phyloP scores from a whole-genome alignment of 2,888 invertebrate genomes.

The Calameuta pallipes region DNA sequence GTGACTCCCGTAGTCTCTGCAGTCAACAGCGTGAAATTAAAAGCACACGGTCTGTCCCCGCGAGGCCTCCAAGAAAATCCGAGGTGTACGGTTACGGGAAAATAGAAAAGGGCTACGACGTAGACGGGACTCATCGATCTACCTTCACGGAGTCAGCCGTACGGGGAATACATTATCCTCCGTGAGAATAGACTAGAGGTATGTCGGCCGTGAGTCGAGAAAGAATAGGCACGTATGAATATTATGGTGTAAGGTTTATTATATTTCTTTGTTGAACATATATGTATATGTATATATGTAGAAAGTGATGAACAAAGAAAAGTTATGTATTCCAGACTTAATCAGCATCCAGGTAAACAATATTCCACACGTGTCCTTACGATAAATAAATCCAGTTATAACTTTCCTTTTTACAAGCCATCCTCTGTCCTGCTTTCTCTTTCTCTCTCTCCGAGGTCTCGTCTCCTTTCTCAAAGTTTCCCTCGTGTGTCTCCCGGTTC shows the following conservation, averaged over 20 bases:
- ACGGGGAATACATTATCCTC: not conserved
- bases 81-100: constrained; percentile 23
- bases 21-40: constrained; percentile 49
- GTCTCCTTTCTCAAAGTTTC: constrained; percentile 10
- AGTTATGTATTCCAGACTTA: not conserved
- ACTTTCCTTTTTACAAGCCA: constrained; percentile 20
- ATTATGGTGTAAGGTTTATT: too few relatives aligned
- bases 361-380: constrained; percentile 20
- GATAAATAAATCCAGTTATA: constrained; percentile 32
- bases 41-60: constrained; percentile 37
- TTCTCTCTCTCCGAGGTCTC: constrained; percentile 7
- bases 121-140: constrained; percentile 35
- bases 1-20: constrained; percentile 35
- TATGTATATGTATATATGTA: not conserved
- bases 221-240: not conserved
- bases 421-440: not conserved
- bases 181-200: not conserved
- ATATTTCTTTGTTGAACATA: too few relatives aligned
- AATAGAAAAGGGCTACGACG: constrained; percentile 23
- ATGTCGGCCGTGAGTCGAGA: not conserved
- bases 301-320: not conserved
- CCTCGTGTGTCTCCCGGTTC: constrained; percentile 9
- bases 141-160: constrained; percentile 14
- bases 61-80: constrained; percentile 27
- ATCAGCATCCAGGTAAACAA: constrained; percentile 7